Evolutionary conservation across 2,113 vertebrate genomes (phyloP), one percentile per base, ranked within the genome.

Genomic region (Elephantulus edwardii): DNA sequence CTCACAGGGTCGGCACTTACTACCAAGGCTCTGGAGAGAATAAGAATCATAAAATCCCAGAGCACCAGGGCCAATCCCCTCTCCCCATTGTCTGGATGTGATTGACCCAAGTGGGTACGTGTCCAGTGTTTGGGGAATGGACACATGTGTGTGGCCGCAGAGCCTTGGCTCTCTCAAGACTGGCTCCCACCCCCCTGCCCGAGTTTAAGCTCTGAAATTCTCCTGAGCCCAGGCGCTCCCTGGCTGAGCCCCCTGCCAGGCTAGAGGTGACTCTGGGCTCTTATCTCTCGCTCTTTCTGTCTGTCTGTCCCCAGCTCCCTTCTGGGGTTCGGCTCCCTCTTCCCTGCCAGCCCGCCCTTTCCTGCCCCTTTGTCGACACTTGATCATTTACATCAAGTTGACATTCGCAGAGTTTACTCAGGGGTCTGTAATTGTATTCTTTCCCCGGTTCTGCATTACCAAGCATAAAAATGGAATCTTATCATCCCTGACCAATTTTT

Each of bases 381-480:
- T 98, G 98, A 99, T 99, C 98, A 99, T 99, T 99, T 99, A 99
- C 99, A 99, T 99, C 98, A 98, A 98, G 98, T 99, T 99, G 99
- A 99, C 99, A 99, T 99, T 99, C 98, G 98, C 97, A 98, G 98
- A 98, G 99, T 99, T 99, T 99, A 99, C 99, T 98, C 98, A 98
- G 99, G 99, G 98, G 98, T 99, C 98, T 99, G 99, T 99, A 99
- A 99, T 99, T 99, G 99, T 99, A 99, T 99, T 99, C 99, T 99
- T 99, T 99, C 98, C 97, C 98, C 85, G 98, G 99, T 99, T 99
- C 98, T 99, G 99, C 99, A 99, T 99, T 99, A 98, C 98, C 99
- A 98, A 99, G 99, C 99, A 97, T 99, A 99, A 99, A 99, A 99
- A 99, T 99, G 99, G 98, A 99, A 99, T 99, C 99, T 99, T 99